Percentiles rank a stretch among this genome's conserved stretches.
These are phyloP conservation scores for Phasianus colchicus DNA, from an alignment of 2,113 vertebrate species.

Conservation along the genomic window DNA sequence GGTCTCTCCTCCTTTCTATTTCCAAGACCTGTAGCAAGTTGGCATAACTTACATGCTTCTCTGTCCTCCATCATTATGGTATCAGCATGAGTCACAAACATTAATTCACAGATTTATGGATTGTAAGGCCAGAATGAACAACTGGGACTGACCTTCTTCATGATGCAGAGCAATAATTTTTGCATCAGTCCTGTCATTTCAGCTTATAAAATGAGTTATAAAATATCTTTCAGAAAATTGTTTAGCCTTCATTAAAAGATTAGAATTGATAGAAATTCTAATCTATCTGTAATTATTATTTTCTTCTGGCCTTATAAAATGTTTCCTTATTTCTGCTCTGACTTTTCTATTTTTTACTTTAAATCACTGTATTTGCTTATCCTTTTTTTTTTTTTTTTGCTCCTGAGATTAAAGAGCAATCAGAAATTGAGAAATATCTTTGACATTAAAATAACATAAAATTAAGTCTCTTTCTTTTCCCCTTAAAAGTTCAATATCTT, in stretches of 20 bases:
- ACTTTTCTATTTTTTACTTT: not conserved
- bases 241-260: slow-evolving; percentile 40
- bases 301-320: not conserved
- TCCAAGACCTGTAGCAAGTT: not conserved
- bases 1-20: fast-evolving
- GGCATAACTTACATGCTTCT: not conserved
- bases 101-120: not conserved
- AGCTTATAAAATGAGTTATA: not conserved
- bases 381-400: not conserved
- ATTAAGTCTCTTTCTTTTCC: not conserved
- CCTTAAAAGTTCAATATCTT: not conserved
- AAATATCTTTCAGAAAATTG: not conserved
- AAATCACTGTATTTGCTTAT: not conserved
- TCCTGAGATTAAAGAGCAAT: not conserved
- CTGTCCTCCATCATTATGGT: not conserved
- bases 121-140: not conserved
- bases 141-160: not conserved
- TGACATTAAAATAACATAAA: not conserved
- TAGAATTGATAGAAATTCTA: not conserved
- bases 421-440: not conserved
- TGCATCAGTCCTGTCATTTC: slow-evolving; percentile 23
- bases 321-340: not conserved
- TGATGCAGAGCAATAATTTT: not conserved
- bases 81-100: not conserved
- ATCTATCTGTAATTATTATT: not conserved